Percentiles rank a stretch among this genome's conserved stretches.
Conservation (phyloP, 2,113 vertebrate genomes). For the Hydropotes inermis region DNA sequence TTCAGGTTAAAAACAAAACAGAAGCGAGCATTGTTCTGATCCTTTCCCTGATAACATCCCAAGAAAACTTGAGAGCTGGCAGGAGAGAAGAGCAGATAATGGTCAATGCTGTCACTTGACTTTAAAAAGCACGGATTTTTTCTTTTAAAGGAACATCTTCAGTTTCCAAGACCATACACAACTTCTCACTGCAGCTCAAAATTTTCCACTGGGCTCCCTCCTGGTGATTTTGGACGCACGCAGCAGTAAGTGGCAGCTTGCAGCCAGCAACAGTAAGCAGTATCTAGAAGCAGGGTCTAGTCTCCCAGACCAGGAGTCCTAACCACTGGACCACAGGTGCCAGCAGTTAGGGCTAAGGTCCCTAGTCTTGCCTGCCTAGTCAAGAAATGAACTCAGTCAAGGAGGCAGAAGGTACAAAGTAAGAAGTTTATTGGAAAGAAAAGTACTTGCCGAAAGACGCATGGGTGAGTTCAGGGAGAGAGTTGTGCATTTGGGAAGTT, state of each 20-base stretch:
- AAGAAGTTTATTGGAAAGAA: neutral
- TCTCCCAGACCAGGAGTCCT: neutral
- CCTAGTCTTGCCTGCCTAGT: neutral
- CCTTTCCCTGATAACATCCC: conserved; percentile 53
- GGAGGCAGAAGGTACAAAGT: neutral
- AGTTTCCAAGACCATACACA: neutral
- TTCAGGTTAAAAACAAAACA: conserved; percentile 65
- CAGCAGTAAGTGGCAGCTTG: neutral
- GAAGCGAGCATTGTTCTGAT: conserved; percentile 64
- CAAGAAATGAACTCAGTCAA: neutral
- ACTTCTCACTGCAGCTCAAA: conserved; percentile 18
- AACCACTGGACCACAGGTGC: neutral
- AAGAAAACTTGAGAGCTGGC: conserved; percentile 52
- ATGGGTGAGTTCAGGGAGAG: neutral
- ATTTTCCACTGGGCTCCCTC: conserved; percentile 60
- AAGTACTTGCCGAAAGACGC: neutral
- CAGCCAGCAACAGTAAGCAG: neutral
- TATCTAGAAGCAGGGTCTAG: neutral
- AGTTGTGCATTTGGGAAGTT: neutral
- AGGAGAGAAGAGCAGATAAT: conserved; percentile 32
- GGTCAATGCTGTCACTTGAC: conserved; percentile 38
- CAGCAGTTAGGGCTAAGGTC: neutral
- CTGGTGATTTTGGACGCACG: neutral
- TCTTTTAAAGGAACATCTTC: conserved; percentile 62
- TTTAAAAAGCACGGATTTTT: conserved; percentile 54